Evolutionary conservation across 2,888 invertebrate genomes (phyloP), one percentile per base, ranked within the genome.

Genomic region (Eristalis arbustorum): DNA sequence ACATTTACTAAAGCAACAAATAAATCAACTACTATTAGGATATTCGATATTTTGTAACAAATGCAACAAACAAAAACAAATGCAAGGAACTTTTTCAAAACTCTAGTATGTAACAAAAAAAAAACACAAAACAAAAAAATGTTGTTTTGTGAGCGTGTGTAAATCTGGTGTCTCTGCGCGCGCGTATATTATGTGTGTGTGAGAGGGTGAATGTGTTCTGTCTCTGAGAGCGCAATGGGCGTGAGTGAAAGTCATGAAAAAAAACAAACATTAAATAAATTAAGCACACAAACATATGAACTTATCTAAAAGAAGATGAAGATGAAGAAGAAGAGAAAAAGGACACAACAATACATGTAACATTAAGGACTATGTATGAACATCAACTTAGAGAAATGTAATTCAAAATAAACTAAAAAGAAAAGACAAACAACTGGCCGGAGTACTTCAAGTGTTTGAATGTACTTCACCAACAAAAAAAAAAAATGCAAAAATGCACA

Each of bases 61-160:
- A 85, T 56, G 76, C 73, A 68, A 18, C 14, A 31, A 78, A 71
- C 71, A 75, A 78, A 76, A 79, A 37, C 25, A 31, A 82, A 88
- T 84, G 88, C 88, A 88, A 88, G 88, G 88, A 88, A 88, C 88
- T 88, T 88, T 84, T 82, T 88, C 88, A 83, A 88, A 87, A 81
- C 80, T 87, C 82, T 87, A 87, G 87, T 87, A 87, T 87, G 87
- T 87, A 87, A 61, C 5, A 66, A 79, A 49, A 66, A 74, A 73
- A 63, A 25, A 71, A 67, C 31, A 68, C 34, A 28, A 25, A 75
- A 62, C 61, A 49, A 84, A 74, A 62, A n/a, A 68, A 72, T 25
- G 67, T 61, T 71, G 85, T 81, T 61, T 64, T 68, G 67, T 66
- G 67, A 11, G 74, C 66, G 68, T 71, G 61, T 74, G 82, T 57